Base-by-base conservation (phyloP, 2,888 invertebrate genomes). In the Onchidella celtica region DNA sequence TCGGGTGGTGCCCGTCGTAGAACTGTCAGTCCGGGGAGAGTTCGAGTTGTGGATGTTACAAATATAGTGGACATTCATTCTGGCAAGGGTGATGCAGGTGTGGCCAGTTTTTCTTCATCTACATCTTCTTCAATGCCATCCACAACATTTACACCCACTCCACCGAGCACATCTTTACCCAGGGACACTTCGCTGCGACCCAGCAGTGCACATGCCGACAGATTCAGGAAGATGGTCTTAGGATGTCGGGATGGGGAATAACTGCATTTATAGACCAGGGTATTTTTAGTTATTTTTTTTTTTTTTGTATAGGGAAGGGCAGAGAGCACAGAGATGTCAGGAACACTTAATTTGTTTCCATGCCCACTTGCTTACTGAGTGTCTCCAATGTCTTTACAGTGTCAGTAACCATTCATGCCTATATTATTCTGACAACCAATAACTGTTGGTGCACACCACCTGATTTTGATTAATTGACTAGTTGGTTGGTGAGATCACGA, bases 211-310 rank as follows among this genome's bases (percentile, higher is more conserved):
- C 70, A 77, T 36, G 77, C 77, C 57, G 65, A 81, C 21, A 59
- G 76, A 63, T 81, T 81, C 57, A 66, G 81, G 24, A 76, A 81
- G 24, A 81, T 81, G 81, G 81, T 81, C 47, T n/a, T 81, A 27
- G 76, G 65, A 17, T 81, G 76, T 40, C 24, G 81, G 27, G 65
- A 81, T 76, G 81, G 81, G 27, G 81, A 81, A 11, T 81, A 63
- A 76, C 21, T 47, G n/a, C n/a, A n/a, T n/a, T n/a, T n/a, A n/a
- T n/a, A n/a, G n/a, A n/a, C n/a, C n/a, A n/a, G n/a, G n/a, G n/a
- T n/a, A n/a, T n/a, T n/a, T n/a, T n/a, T n/a, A n/a, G n/a, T n/a
- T n/a, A n/a, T n/a, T n/a, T n/a, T n/a, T n/a, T n/a, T n/a, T n/a
- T n/a, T n/a, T n/a, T n/a, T n/a, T n/a, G n/a, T n/a, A n/a, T n/a